Evolutionary conservation across 1,140 invertebrate genomes (phyloP).

Genomic region (Sesamia nonagrioides): DNA sequence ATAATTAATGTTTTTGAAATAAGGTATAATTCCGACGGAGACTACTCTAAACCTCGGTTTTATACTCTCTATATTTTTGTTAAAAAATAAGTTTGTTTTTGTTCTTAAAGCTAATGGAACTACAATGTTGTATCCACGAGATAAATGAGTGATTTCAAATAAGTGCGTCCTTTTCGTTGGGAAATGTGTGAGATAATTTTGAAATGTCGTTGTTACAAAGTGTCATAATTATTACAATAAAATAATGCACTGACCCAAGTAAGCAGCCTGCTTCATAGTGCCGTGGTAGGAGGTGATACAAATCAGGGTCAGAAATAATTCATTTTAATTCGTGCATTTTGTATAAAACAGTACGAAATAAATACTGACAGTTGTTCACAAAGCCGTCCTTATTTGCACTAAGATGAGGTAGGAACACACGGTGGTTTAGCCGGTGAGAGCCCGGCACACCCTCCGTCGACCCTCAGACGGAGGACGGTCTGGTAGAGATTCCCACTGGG

Average conservation of each 20-base stretch:
- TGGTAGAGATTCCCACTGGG: no score
- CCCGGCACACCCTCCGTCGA: no score
- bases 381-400: background rate
- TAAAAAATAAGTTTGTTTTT: background rate
- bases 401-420: background rate
- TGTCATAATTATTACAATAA: background rate
- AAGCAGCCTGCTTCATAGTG: background rate
- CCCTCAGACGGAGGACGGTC: no score
- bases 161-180: background rate
- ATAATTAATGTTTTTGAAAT: background rate
- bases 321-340: background rate
- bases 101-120: background rate
- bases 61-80: background rate
- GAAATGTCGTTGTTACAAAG: background rate
- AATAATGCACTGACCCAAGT: background rate
- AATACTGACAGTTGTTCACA: background rate
- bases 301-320: no score
- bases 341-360: background rate
- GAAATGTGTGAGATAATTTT: slow-evolving; percentile 3
- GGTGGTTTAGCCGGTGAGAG: no score
- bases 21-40: background rate
- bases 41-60: background rate
- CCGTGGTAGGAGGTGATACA: no score
- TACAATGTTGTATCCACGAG: background rate
- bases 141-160: background rate